Evolutionary conservation across 2,888 invertebrate species (phyloP), one percentile per base, ranked within the genome.

Genomic region (Eudemis profundana): DNA sequence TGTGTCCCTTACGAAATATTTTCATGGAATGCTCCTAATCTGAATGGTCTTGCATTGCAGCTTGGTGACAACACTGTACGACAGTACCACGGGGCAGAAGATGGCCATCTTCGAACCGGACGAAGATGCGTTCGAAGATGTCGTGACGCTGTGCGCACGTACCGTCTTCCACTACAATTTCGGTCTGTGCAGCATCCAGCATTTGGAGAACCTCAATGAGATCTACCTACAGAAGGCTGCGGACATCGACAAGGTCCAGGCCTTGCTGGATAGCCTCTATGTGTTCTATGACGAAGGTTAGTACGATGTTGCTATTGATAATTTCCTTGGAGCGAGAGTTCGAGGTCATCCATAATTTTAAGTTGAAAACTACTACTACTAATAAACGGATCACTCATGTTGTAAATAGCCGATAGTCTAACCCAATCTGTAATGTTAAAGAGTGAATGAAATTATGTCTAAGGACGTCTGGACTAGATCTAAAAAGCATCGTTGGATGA

Each of bases 21-120:
- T n/a, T n/a, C n/a, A n/a, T n/a, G n/a, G n/a, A n/a, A n/a, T 27
- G 7, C 27, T 0, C 1, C 4, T 17, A 57, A 10, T 56, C 38
- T 8, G n/a, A 12, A 33, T 33, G 19, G 14, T 23, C 14, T 5
- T 27, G 4, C 21, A n/a, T 89, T 90, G 1, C 82, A 96, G 96
- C 68, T 85, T 96, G 69, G 88, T 94, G 61, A 93, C 96, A 61
- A 94, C 95, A 2, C 84, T 96, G 2, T 95, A 95, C 76, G 93
- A 94, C 62, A 76, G 76, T 3, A 69, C 71, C 1, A 85, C 85
- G 0, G 93, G 93, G 7, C 79, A 82, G 15, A 93, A 93, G 75
- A 79, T 94, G 2, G 77, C 86, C 0, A 82, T 93, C 44, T 84
- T 94, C 62, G 84, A 87, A 36, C 93, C 93, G 0, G 93, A 94